Evolutionary conservation across 2,888 invertebrate genomes (phyloP).

Genomic region (Ommatoiulus sabulosus): DNA sequence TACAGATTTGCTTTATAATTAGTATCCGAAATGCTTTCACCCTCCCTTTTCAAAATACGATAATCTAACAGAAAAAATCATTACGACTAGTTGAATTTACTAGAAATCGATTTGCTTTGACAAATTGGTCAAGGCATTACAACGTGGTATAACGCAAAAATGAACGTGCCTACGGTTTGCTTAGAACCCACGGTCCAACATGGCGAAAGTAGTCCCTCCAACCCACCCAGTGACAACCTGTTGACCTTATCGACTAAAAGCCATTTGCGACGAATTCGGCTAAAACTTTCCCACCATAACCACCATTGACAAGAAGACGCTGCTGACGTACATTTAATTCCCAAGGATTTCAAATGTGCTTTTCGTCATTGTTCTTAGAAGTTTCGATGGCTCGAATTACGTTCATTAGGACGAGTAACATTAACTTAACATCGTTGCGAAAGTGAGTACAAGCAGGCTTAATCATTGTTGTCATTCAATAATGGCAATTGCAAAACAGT

Average conservation of each 20-base stretch:
- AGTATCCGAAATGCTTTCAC: too few species aligned
- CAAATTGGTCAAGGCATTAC: background rate
- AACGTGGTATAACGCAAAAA: background rate
- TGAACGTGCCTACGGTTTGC: too few species aligned
- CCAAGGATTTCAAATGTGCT: background rate
- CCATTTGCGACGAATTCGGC: background rate
- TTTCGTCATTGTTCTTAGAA: background rate
- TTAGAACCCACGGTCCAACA: too few species aligned
- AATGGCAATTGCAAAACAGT: constrained; percentile 20
- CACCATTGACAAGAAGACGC: background rate
- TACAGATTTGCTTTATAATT: too few species aligned
- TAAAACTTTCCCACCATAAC: background rate
- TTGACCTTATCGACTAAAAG: background rate
- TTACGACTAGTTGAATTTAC: too few species aligned
- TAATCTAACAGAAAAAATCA: too few species aligned
- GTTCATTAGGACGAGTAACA: constrained; percentile 3
- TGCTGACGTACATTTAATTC: background rate
- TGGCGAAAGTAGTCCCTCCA: background rate
- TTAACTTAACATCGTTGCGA: background rate
- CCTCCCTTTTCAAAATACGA: too few species aligned
- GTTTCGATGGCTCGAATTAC: background rate
- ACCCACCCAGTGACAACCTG: background rate
- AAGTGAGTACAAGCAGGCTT: background rate
- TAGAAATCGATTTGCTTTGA: too few species aligned
- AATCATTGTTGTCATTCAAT: constrained; percentile 40